phyloP scores from a whole-genome alignment of 1,140 invertebrate species.

The Charaxes varanes region DNA sequence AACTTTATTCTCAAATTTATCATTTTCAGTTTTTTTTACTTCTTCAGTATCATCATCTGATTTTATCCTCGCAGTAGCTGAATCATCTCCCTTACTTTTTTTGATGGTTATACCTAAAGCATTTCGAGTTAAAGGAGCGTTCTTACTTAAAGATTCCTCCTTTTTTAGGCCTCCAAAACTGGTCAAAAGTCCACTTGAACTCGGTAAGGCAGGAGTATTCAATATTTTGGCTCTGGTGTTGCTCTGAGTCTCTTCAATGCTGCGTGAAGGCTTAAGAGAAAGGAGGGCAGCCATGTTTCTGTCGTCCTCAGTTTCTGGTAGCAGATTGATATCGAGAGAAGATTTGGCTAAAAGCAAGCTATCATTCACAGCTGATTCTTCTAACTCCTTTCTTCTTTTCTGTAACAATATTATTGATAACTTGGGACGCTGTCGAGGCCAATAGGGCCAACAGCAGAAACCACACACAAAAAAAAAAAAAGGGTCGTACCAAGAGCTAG shows the following conservation, averaged over 20 bases:
- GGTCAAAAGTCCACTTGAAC: conserved; percentile 70
- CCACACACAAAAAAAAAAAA: too few species aligned
- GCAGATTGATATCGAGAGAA: conserved; percentile 84
- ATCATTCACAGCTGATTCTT: conserved; percentile 80
- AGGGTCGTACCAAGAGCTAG: too few species aligned
- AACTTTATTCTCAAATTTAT: background rate
- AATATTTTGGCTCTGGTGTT: conserved; percentile 72
- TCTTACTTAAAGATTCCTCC: conserved; percentile 69
- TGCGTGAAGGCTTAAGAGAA: conserved; percentile 75
- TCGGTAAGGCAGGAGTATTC: conserved; percentile 75
- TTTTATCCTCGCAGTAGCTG: too few species aligned
- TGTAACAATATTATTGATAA: conserved; percentile 60
- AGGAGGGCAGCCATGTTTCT: conserved; percentile 85
- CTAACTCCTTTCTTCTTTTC: conserved; percentile 85
- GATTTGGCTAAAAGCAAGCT: conserved; percentile 84
- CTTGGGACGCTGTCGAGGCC: too few species aligned
- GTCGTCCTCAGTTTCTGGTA: conserved; percentile 88
- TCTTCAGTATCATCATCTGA: conserved; percentile 1
- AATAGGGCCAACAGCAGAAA: too few species aligned
- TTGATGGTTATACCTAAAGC: conserved; percentile 59
- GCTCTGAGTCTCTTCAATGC: conserved; percentile 71
- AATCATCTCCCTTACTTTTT: too few species aligned
- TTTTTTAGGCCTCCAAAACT: conserved; percentile 74
- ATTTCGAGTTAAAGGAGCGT: conserved; percentile 43
- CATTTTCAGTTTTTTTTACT: conserved; percentile 12